Base-by-base conservation (phyloP, 1,140 invertebrate species). In the Ganaspis sp. region DNA sequence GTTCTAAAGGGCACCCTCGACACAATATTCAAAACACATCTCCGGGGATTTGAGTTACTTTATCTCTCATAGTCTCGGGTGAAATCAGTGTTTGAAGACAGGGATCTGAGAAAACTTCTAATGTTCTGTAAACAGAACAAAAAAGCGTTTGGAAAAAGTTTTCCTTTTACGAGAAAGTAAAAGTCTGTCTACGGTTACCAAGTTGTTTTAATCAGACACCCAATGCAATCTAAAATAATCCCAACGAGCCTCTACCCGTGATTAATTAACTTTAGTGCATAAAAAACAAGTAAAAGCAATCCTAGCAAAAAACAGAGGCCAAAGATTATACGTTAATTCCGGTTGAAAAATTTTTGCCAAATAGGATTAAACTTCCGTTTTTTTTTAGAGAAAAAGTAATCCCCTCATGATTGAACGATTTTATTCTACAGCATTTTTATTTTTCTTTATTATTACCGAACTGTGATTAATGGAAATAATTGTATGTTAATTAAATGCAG, bases 171-270 rank as follows among this genome's bases (percentile, higher is more conserved):
- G n/a, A 4, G 45, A 49, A 49, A 49, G 45, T 17, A 49, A 49
- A 49, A 49, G 45, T 49, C 45, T 17, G 45, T 49, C 12, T 49
- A 49, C n/a, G n/a, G 45, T n/a, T 49, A 49, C 45, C 45, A 49
- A 49, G 45, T 49, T 49, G 45, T 49, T 49, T 49, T 49, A 49
- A 49, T 49, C 45, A 49, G 45, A 49, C 45, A n/a, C 45, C 45
- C 45, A 49, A 49, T 4, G 45, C 17, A 49, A 49, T 49, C 45
- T 49, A 49, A 49, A 17, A 49, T 49, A 49, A 49, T 49, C 45
- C 45, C 45, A 49, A 5, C 17, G 15, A 49, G 45, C 45, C 45
- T 49, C 15, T 15, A 17, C 45, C 45, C 45, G 45, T 49, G 45
- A 49, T 49, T 49, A 49, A 49, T 49, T 49, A 15, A 49, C n/a